These are phyloP conservation scores for Dicaeum eximium DNA, from an alignment of 2,113 vertebrate genomes.

Conservation along the genomic window DNA sequence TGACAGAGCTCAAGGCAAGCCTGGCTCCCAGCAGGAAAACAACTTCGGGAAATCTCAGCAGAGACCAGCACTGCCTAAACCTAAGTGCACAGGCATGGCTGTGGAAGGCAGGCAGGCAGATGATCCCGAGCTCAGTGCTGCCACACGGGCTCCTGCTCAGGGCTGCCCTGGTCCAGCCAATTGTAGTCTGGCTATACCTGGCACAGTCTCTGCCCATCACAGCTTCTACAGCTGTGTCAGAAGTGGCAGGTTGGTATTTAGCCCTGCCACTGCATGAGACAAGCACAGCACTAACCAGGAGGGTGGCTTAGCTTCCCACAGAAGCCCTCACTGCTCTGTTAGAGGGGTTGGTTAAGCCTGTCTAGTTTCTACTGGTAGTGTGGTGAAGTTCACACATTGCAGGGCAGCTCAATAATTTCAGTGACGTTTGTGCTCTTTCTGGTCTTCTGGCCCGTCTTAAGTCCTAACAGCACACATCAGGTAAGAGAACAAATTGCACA, in stretches of 20 bases:
- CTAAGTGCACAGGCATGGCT: rapidly evolving
- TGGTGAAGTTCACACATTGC: background rate
- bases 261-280: background rate
- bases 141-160: rapidly evolving
- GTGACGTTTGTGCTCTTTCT: background rate
- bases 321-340: background rate
- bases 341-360: background rate
- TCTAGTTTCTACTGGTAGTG: background rate
- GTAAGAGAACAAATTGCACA: background rate
- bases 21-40: background rate
- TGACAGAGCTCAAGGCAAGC: background rate
- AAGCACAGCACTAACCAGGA: background rate
- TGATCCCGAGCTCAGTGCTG: rapidly evolving
- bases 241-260: background rate
- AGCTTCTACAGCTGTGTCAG: background rate
- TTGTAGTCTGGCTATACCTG: background rate
- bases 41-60: background rate
- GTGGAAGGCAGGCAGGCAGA: background rate
- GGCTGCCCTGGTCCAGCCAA: rapidly evolving
- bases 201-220: background rate
- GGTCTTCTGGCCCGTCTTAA: background rate
- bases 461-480: background rate
- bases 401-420: background rate
- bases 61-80: background rate
- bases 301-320: background rate